Evolutionary conservation across 1,140 invertebrate species (phyloP), one percentile per base, ranked within the genome.

Genomic region (Rhyzopertha dominica): DNA sequence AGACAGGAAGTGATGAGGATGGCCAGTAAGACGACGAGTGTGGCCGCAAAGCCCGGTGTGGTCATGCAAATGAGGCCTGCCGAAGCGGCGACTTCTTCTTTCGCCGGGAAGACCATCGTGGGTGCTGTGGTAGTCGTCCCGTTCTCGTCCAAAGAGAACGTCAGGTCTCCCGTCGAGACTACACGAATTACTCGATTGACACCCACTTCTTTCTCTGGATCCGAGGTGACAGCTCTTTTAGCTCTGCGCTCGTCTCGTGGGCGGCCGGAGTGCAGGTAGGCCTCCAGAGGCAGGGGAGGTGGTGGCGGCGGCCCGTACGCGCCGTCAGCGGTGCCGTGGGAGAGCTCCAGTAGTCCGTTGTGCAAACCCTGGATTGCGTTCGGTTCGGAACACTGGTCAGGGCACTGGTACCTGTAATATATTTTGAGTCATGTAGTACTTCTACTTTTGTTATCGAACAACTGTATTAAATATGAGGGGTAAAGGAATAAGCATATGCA

Each of bases 381-480:
- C 16, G 66, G 65, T 53, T 84, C 84, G 5, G 80, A 84, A 59
- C 89, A 92, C 54, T 92, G 91, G 54, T 92, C 90, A 0, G 91
- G 90, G 60, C 90, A 94, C 59, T 91, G 87, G 61, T 91, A 90
- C 43, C 90, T 78, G 58, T 91, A 95, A 53, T n/a, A n/a, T n/a
- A n/a, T n/a, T n/a, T n/a, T n/a, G n/a, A n/a, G n/a, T n/a, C n/a
- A n/a, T n/a, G n/a, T n/a, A n/a, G n/a, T n/a, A n/a, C n/a, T n/a
- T n/a, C n/a, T n/a, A n/a, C n/a, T n/a, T n/a, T n/a, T n/a, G n/a
- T n/a, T n/a, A n/a, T n/a, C n/a, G n/a, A n/a, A n/a, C n/a, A n/a
- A n/a, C n/a, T n/a, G n/a, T n/a, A n/a, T n/a, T n/a, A n/a, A n/a
- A n/a, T n/a, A n/a, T n/a, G n/a, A n/a, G n/a, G n/a, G n/a, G n/a